These are phyloP conservation scores for Astreopora myriophthalma DNA, from an alignment of 64 coral and sea anemone genomes.

Conservation along the genomic window DNA sequence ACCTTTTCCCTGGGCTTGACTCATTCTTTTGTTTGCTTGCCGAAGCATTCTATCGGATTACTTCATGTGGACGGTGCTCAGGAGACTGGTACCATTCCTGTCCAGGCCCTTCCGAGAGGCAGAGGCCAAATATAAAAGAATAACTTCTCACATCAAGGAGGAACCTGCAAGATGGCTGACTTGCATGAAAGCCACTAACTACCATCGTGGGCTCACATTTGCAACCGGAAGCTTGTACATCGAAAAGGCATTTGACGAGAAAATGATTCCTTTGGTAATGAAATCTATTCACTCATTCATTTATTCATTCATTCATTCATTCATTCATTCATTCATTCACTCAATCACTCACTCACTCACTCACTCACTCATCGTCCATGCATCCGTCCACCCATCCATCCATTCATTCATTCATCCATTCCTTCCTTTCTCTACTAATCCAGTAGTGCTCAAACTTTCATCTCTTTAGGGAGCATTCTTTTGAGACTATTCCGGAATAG, in stretches of 20 bases:
- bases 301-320: no score
- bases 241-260: conserved; percentile 68
- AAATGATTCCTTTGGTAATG: conserved; percentile 68
- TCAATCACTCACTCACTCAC: no score
- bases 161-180: conserved; percentile 74
- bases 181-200: conserved; percentile 53
- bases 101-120: conserved; percentile 81
- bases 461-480: no score
- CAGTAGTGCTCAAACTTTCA: no score
- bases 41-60: conserved; percentile 85
- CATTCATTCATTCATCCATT: no score
- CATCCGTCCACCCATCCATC: no score
- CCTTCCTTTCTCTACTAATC: no score
- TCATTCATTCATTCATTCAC: no score
- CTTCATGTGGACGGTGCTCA: conserved; percentile 84
- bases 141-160: background rate
- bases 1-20: background rate
- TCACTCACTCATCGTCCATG: no score
- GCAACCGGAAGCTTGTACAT: conserved; percentile 79
- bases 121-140: conserved; percentile 53
- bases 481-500: no score
- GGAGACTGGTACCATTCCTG: conserved; percentile 72
- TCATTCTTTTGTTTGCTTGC: background rate
- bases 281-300: no score
- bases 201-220: conserved; percentile 61